Evolutionary conservation across 2,113 vertebrate species (phyloP).

Genomic region (Suncus etruscus): DNA sequence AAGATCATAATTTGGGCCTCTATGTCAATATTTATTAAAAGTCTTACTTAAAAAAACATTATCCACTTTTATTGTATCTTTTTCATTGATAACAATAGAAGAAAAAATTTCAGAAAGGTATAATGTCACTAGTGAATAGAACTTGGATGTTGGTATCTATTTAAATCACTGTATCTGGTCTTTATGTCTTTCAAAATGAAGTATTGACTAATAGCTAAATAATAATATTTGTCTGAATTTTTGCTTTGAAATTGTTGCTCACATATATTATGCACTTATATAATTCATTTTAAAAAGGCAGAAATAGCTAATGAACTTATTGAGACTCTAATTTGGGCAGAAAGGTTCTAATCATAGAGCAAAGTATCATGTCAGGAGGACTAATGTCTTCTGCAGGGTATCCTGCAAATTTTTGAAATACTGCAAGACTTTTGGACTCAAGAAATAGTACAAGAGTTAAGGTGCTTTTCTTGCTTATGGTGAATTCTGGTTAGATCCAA

Average conservation of each 20-base stretch:
- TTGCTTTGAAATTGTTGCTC: conserved; percentile 45
- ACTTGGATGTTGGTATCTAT: not conserved
- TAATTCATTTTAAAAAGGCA: conserved; percentile 48
- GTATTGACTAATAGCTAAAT: conserved; percentile 2
- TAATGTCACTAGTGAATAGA: not conserved
- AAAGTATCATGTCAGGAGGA: conserved; percentile 21
- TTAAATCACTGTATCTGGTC: conserved; percentile 31
- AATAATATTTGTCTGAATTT: conserved; percentile 13
- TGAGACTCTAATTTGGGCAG: conserved; percentile 23
- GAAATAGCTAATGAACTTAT: not conserved
- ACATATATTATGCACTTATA: not conserved
- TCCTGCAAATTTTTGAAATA: conserved; percentile 33
- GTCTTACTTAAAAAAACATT: conserved; percentile 16
- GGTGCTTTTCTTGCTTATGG: too few species aligned
- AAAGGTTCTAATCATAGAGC: conserved; percentile 37
- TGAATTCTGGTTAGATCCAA: too few species aligned
- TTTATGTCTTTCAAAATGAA: conserved; percentile 40
- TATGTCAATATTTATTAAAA: conserved; percentile 32
- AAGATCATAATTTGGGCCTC: conserved; percentile 3
- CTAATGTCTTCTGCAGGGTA: not conserved
- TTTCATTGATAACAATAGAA: not conserved
- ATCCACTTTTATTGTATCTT: not conserved
- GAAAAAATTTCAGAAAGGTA: not conserved
- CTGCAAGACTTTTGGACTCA: conserved; percentile 5
- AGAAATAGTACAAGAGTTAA: not conserved